Percentiles rank a stretch among this genome's conserved stretches.
These are phyloP conservation scores for Operophtera brumata DNA, from an alignment of 2,888 invertebrate species.

Conservation along the genomic window DNA sequence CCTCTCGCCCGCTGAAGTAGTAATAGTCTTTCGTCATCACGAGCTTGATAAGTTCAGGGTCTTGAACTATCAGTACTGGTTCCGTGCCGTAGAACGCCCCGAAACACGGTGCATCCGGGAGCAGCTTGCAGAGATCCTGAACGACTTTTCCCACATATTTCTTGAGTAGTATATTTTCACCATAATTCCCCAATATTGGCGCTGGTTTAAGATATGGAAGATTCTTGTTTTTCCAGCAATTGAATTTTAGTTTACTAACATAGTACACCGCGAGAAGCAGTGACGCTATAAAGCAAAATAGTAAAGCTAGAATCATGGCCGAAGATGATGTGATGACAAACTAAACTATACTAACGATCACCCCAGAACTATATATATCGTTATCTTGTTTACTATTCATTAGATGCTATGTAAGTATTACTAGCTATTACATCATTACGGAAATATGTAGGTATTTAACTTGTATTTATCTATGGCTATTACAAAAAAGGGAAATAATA, in stretches of 20 bases:
- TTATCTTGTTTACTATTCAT: background rate
- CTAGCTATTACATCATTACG: too few relatives aligned
- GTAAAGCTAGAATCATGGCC: conserved; percentile 4
- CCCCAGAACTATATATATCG: conserved; percentile 11
- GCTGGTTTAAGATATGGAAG: conserved; percentile 45
- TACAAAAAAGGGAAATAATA: too few relatives aligned
- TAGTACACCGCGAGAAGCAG: conserved; percentile 32
- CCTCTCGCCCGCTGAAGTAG: conserved; percentile 57
- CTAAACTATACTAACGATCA: background rate
- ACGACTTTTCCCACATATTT: conserved; percentile 37
- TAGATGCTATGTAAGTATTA: too few relatives aligned
- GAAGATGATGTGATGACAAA: background rate
- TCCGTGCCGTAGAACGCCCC: conserved; percentile 61
- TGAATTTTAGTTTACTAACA: conserved; percentile 39
- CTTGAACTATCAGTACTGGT: conserved; percentile 56
- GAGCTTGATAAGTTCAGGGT: conserved; percentile 54
- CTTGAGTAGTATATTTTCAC: conserved; percentile 45
- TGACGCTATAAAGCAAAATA: background rate
- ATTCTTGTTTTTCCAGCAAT: conserved; percentile 54
- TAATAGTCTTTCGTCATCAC: conserved; percentile 59
- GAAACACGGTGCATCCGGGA: conserved; percentile 50
- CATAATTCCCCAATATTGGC: conserved; percentile 57
- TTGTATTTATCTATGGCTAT: too few relatives aligned
- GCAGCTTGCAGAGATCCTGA: conserved; percentile 47
- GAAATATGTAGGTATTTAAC: too few relatives aligned